Base-by-base conservation (phyloP, 2,888 invertebrate genomes). In the Drosophila mulleri region DNA sequence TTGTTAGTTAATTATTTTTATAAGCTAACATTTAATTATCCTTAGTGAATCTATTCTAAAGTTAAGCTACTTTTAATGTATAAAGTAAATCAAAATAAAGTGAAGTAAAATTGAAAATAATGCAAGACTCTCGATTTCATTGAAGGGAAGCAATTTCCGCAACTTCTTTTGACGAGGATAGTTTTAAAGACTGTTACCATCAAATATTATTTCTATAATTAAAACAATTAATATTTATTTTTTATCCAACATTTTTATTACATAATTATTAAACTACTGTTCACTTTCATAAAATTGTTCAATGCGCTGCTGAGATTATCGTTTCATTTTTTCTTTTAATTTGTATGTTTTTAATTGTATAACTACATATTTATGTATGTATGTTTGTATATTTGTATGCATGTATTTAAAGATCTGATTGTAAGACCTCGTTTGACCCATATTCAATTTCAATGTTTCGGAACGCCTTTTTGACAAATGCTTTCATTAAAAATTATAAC, bases 181-280 rank as follows among this genome's bases (percentile, higher is more conserved):
- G 5, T 26, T 47, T 45, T 3, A 16, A 45, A 47, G 47, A 9
- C 16, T 12, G 20, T 7, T 37, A 39, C 1, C 16, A 20, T 1
- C 8, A 2, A 32, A 18, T 42, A 29, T 32, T 18, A n/a, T 7
- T 18, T 35, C 14, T 12, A 4, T 14, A 23, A 16, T 26, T 4
- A 56, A 39, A 57, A 47, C n/a, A 23, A 29, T 7, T 0, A 2
- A n/a, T 6, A 20, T 53, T 63, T 67, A 47, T 69, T 82, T 83
- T 83, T 75, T 85, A 83, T 80, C 78, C 85, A 83, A 83, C 85
- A 83, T 83, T 83, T 82, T 83, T 85, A 80, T 83, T 85, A 85
- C 72, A 81, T 78, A 73, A 65, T 72, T 68, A 75, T 84, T 85
- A 83, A 63, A 81, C 83, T 83, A 83, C 84, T 57, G 45, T 77